Evolutionary conservation across 2,113 vertebrate genomes (phyloP).

Genomic region (Gymnorhina tibicen): DNA sequence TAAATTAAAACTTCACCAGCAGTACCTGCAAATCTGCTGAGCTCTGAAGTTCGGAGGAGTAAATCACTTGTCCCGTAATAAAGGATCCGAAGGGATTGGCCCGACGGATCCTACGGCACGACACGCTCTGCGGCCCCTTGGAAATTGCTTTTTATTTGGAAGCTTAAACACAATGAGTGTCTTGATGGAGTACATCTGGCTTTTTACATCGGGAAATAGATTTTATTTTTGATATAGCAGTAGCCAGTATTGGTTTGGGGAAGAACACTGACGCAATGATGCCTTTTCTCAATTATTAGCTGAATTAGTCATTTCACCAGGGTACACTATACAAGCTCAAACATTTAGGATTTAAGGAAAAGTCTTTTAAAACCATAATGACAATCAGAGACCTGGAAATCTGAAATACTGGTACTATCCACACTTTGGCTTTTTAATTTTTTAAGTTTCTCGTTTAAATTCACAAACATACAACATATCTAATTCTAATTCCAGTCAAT

Average conservation of each 20-base stretch:
- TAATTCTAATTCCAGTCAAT: not conserved
- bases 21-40: not conserved
- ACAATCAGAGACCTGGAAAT: not conserved
- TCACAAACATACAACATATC: not conserved
- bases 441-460: not conserved
- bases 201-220: not conserved
- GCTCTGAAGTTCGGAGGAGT: not conserved
- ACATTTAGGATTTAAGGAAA: not conserved
- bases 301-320: not conserved
- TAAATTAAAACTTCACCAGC: constrained; percentile 22
- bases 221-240: not conserved
- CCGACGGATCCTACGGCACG: not conserved
- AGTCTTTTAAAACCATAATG: not conserved
- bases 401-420: not conserved
- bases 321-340: not conserved
- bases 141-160: not conserved
- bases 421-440: not conserved
- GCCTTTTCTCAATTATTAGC: not conserved
- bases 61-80: not conserved
- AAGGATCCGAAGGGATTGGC: not conserved
- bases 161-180: not conserved
- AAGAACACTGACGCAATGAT: not conserved
- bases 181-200: not conserved
- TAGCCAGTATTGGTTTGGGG: not conserved
- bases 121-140: not conserved